Base-by-base conservation (phyloP, 92 coral and sea anemone species). In the Micromussa lordhowensis region DNA sequence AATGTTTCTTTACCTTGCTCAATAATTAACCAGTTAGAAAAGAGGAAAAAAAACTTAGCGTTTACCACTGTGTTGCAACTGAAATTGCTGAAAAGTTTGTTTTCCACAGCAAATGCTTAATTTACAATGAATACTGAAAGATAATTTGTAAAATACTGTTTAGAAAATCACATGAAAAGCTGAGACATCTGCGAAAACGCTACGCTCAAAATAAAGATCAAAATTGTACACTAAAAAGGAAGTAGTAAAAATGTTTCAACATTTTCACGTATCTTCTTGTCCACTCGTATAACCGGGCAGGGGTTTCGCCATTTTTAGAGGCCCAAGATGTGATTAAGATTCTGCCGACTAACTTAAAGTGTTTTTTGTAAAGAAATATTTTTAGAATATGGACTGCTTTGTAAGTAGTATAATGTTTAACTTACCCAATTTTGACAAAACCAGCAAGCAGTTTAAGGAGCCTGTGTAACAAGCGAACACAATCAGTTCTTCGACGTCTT, bases 381-480 rank as follows among this genome's bases (percentile, higher is more conserved):
- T 63, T 24, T 5, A 4, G 24, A n/a, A 63, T 63, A n/a, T 63
- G 29, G 69, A 8, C 69, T 63, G 6, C 24, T 24, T 63, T 63
- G 69, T n/a, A 8, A 4, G 7, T 63, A 51, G 69, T 24, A 2
- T 63, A 30, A 22, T 24, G 30, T 44, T 2, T 76, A 22, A 77
- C 80, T 77, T 51, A 77, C 80, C 80, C 26, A 48, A 18, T 5
- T 48, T 77, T 44, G 63, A 48, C 35, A 77, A 77, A 4, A 40
- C 58, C 15, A 11, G 16, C 63, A 77, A 40, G 32, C 80, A 77
- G 49, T 34, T 48, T 22, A 77, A 32, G 16, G 80, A 48, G 26
- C 80, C 80, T 48, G 80, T 24, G 54, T 44, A 77, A 15, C 58
- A 77, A 0, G 80, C 61, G 35, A 77, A 77, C 61, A 77, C 80